These are phyloP conservation scores for Metridium senile DNA, from an alignment of 92 coral and sea anemone genomes.

Conservation along the genomic window DNA sequence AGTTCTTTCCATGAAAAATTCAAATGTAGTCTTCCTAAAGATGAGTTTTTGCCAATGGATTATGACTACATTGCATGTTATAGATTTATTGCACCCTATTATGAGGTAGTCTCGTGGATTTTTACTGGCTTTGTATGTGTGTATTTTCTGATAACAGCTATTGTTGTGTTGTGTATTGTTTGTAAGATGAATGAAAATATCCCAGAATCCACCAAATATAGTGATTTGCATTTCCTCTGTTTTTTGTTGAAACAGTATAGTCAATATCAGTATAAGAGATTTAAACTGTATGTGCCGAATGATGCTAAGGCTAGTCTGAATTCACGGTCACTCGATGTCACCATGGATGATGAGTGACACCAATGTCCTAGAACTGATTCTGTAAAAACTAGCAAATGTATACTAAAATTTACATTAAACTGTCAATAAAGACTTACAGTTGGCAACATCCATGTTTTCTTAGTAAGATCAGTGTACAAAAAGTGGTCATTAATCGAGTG, in stretches of 20 bases:
- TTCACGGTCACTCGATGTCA: too few species aligned
- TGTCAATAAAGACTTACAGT: too few species aligned
- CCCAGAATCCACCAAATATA: background rate
- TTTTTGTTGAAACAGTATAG: slow-evolving; percentile 26
- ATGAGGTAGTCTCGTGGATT: slow-evolving; percentile 1
- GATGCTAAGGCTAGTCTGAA: too few species aligned
- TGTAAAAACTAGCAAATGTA: too few species aligned
- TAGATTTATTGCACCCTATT: slow-evolving; percentile 34
- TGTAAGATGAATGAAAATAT: background rate
- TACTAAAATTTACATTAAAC: too few species aligned
- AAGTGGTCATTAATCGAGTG: too few species aligned
- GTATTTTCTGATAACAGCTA: background rate
- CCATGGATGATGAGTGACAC: too few species aligned
- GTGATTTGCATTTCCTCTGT: slow-evolving; percentile 25
- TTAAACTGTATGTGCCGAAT: background rate
- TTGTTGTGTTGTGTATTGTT: background rate
- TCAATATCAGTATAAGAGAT: slow-evolving; percentile 6
- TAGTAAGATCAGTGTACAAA: too few species aligned
- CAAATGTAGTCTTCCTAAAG: background rate
- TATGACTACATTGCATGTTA: slow-evolving; percentile 41
- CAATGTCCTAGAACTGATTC: too few species aligned
- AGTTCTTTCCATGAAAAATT: background rate
- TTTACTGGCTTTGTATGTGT: background rate
- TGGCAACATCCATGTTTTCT: too few species aligned
- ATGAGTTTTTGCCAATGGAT: slow-evolving; percentile 13